Evolutionary conservation across 2,888 invertebrate species (phyloP).

Genomic region (Tetragonisca angustula): DNA sequence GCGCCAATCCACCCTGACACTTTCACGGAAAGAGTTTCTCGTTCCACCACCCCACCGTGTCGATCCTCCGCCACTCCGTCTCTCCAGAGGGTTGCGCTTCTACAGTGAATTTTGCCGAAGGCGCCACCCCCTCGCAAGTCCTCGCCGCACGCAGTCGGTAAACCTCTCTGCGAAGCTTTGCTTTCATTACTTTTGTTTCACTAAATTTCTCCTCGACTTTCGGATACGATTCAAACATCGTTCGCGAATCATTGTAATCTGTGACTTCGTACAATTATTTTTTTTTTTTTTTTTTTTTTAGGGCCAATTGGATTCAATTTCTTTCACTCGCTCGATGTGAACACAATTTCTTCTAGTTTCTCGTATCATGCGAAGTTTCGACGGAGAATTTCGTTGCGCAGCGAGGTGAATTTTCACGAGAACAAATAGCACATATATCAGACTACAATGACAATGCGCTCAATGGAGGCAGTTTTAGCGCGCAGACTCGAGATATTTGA

Average conservation of each 20-base stretch:
- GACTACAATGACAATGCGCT: conserved; percentile 45
- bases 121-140: conserved; percentile 39
- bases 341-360: background rate
- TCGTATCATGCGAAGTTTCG: background rate
- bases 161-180: background rate
- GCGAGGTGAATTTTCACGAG: conserved; percentile 23
- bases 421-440: conserved; percentile 46
- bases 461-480: conserved; percentile 39
- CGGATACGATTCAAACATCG: background rate
- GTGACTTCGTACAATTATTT: background rate
- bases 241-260: background rate
- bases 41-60: conserved; percentile 44
- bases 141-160: conserved; percentile 54
- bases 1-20: conserved; percentile 54
- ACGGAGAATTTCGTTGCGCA: background rate
- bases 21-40: conserved; percentile 47
- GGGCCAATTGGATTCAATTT: background rate
- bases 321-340: background rate
- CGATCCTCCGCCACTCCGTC: conserved; percentile 30
- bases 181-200: background rate
- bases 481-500: conserved; percentile 50
- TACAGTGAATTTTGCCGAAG: conserved; percentile 34
- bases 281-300: no score
- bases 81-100: conserved; percentile 35
- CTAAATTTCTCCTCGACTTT: background rate